These are phyloP conservation scores for Ophioderma brevispina DNA, from an alignment of 35 echinoderm and acorn worm genomes.

Conservation along the genomic window DNA sequence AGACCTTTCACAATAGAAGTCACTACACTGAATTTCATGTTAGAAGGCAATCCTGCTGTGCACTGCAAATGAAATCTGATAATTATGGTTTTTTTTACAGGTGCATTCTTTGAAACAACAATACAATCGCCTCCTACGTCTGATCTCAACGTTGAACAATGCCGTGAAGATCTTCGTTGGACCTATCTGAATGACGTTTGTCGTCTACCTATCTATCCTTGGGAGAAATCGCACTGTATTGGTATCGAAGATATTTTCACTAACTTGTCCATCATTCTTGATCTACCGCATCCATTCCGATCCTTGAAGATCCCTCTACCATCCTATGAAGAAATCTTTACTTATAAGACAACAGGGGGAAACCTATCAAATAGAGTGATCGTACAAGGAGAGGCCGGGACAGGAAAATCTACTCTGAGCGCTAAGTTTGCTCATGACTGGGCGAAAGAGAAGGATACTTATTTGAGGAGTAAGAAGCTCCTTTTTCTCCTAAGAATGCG, in stretches of 20 bases:
- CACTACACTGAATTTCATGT: too few relatives aligned
- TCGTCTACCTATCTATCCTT: slow-evolving; percentile 10
- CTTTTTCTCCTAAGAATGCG: slow-evolving; percentile 43
- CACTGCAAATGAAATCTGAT: too few relatives aligned
- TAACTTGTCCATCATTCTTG: slow-evolving; percentile 37
- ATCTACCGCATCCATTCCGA: slow-evolving; percentile 21
- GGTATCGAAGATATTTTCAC: slow-evolving; percentile 35
- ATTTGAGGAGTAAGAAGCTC: background rate
- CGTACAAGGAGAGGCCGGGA: slow-evolving; percentile 33
- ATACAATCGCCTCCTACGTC: background rate
- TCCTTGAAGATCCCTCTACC: slow-evolving; percentile 18
- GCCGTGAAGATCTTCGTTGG: background rate
- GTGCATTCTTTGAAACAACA: too few relatives aligned
- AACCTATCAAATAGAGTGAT: slow-evolving; percentile 11
- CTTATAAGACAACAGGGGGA: background rate
- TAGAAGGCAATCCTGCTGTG: too few relatives aligned
- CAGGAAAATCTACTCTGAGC: slow-evolving; percentile 47
- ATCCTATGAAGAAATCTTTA: slow-evolving; percentile 35
- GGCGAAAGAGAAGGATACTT: background rate
- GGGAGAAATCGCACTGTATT: slow-evolving; percentile 34
- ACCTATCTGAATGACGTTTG: background rate
- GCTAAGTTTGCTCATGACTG: slow-evolving; percentile 46
- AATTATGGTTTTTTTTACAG: too few relatives aligned
- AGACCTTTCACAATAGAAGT: too few relatives aligned
- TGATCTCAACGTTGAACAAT: background rate